phyloP scores from a whole-genome alignment of 2,797 vertebrate genomes.

The Euthynnus affinis region DNA sequence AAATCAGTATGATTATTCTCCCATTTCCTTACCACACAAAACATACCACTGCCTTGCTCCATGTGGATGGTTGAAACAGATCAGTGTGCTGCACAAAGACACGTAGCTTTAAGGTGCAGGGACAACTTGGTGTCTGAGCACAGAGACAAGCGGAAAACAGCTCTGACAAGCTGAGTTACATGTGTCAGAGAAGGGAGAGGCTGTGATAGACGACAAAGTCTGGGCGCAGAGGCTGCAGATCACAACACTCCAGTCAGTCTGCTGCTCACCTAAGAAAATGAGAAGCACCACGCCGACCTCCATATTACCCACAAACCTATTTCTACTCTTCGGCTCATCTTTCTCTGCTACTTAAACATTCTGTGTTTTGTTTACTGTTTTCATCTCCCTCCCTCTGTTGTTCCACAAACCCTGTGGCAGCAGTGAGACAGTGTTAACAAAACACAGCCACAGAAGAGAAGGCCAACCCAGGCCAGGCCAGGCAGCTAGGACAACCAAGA shows the following conservation, averaged over 20 bases:
- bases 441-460: constrained; percentile 44
- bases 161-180: constrained; percentile 78
- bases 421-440: constrained; percentile 55
- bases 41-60: constrained; percentile 26
- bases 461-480: constrained; percentile 28
- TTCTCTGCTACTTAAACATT: constrained; percentile 44
- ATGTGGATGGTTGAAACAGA: constrained; percentile 46
- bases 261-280: constrained; percentile 62
- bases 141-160: constrained; percentile 67
- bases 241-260: constrained; percentile 65
- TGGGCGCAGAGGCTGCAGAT: constrained; percentile 69
- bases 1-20: constrained; percentile 67
- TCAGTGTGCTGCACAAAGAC: constrained; percentile 57
- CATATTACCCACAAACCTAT: constrained; percentile 8
- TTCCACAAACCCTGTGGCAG: constrained; percentile 44
- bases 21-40: constrained; percentile 48
- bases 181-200: constrained; percentile 64
- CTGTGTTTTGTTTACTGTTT: constrained; percentile 10
- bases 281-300: constrained; percentile 13
- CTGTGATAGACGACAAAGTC: constrained; percentile 63
- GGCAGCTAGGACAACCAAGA: constrained; percentile 56
- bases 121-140: constrained; percentile 55
- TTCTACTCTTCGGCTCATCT: constrained; percentile 33
- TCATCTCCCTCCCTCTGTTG: constrained; percentile 26
- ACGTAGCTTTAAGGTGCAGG: constrained; percentile 57